Conservation (phyloP, 2,888 invertebrate genomes). For the Mythimna albipuncta region DNA sequence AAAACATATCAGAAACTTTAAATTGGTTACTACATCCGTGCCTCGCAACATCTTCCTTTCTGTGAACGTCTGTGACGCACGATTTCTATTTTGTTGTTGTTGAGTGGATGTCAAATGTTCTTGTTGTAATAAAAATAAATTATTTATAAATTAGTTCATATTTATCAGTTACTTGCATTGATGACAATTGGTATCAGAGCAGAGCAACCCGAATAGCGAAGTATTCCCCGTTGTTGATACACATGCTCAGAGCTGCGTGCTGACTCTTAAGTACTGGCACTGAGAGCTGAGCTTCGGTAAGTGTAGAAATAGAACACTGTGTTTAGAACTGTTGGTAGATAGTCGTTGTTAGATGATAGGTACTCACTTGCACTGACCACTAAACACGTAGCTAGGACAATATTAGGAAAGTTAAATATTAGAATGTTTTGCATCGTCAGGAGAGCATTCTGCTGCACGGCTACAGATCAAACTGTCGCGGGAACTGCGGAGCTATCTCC, state of each 20-base stretch:
- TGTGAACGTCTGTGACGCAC: conserved; percentile 68
- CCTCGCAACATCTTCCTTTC: conserved; percentile 71
- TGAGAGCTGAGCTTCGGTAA: conserved; percentile 28
- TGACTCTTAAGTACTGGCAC: conserved; percentile 16
- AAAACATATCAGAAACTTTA: conserved; percentile 34
- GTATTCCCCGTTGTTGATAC: conserved; percentile 19
- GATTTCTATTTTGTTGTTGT: conserved; percentile 56
- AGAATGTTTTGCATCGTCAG: conserved; percentile 73
- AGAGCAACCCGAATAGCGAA: conserved; percentile 22
- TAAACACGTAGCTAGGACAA: conserved; percentile 20
- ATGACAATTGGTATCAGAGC: conserved; percentile 29
- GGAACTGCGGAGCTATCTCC: conserved; percentile 91
- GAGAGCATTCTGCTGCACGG: conserved; percentile 91
- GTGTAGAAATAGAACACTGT: conserved; percentile 47
- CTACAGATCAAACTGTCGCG: conserved; percentile 91
- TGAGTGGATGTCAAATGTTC: conserved; percentile 36
- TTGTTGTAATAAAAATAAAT: conserved; percentile 22
- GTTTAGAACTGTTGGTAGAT: conserved; percentile 32
- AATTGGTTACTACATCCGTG: conserved; percentile 66
- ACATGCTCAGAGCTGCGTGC: conserved; percentile 20
- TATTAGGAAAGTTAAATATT: conserved; percentile 29
- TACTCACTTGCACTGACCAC: conserved; percentile 54
- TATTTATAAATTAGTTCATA: not conserved
- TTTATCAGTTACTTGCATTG: conserved; percentile 12
- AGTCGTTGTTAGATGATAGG: conserved; percentile 50